Evolutionary conservation across 2,113 vertebrate genomes (phyloP), one percentile per base, ranked within the genome.

Genomic region (Nansenia antarctica): DNA sequence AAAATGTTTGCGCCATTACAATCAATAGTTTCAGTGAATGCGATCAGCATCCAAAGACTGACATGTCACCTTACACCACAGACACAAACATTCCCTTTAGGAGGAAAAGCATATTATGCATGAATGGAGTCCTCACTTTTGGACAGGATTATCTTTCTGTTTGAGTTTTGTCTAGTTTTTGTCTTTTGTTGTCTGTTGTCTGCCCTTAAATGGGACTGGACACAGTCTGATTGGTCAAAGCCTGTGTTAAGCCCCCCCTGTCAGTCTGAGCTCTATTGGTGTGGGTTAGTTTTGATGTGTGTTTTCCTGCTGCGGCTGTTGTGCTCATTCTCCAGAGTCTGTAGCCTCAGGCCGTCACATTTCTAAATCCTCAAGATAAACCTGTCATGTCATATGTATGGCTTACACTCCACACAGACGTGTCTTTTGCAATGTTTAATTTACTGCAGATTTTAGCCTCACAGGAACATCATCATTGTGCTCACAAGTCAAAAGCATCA

Each of bases 151-250:
- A n/a, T n/a, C n/a, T n/a, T n/a, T n/a, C n/a, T n/a, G n/a, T n/a
- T n/a, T n/a, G n/a, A n/a, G n/a, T n/a, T n/a, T 3, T 14, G 39
- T 11, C 14, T 15, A 11, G 14, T 42, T 15, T 3, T 14, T 8
- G 26, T 27, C 3, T 24, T 2, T 45, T 7, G 18, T 49, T 53
- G 29, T 53, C 45, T 59, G 42, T 8, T 62, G 54, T 14, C 2
- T 35, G 22, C 14, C 26, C 29, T 31, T 59, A n/a, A 72, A 30
- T 59, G 62, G 39, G 65, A 72, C 60, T 8, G 34, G 22, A 26
- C 26, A 1, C 34, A 72, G 58, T 78, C 32, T 34, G 63, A 61
- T 18, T 64, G 80, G 78, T 83, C 53, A 64, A 67, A 74, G 64
- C 73, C 62, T 60, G 35, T 6, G 52, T 34, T 42, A 18, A 76